Percentiles rank a stretch among this genome's conserved stretches.
Evolutionary conservation across 2,888 invertebrate species (phyloP).

Genomic region (Caenorhabditis doughertyi): DNA sequence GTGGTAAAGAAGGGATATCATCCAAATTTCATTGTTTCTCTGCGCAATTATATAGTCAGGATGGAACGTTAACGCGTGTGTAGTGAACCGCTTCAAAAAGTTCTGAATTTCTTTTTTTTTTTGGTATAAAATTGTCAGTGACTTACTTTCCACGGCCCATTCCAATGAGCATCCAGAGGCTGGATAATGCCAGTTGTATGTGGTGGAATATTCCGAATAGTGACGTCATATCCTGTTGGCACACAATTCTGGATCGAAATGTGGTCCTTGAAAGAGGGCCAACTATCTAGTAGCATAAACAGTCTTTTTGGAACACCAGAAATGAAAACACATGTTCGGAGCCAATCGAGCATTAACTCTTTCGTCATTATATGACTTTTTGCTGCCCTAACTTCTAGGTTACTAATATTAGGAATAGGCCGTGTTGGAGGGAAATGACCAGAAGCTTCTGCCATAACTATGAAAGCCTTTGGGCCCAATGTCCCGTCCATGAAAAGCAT

Average conservation of each 20-base stretch:
- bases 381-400: neutral
- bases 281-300: conserved; percentile 44
- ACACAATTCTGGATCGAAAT: neutral
- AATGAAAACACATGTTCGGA: conserved; percentile 13
- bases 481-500: neutral
- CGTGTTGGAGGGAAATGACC: conserved; percentile 9
- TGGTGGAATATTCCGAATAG: conserved; percentile 13
- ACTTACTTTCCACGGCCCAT: conserved; percentile 14
- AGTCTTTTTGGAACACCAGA: neutral
- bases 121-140: no score
- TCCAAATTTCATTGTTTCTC: neutral
- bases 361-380: conserved; percentile 45
- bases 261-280: conserved; percentile 41
- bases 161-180: conserved; percentile 20
- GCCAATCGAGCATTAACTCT: conserved; percentile 18
- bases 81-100: neutral
- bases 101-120: no score
- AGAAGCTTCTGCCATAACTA: conserved; percentile 6
- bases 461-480: conserved; percentile 7
- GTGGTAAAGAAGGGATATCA: conserved; percentile 1
- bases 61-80: neutral
- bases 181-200: conserved; percentile 17
- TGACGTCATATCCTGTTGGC: conserved; percentile 1
- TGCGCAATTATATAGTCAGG: neutral
- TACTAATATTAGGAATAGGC: neutral